phyloP scores from a whole-genome alignment of 2,888 invertebrate genomes.

The Drosophila histrio region DNA sequence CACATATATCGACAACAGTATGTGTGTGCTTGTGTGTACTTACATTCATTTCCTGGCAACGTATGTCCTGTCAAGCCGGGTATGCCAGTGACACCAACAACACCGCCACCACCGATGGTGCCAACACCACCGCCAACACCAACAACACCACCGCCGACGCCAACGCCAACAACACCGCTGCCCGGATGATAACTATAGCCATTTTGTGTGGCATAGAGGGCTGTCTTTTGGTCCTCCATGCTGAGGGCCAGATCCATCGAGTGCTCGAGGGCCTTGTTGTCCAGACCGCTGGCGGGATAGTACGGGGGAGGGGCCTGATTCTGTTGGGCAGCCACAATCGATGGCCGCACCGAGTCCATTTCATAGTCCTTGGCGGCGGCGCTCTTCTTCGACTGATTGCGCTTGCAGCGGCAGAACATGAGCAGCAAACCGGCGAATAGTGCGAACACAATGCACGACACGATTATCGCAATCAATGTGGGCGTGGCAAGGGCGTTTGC shows the following conservation, averaged over 20 bases:
- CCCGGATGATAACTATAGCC: slow-evolving; percentile 94
- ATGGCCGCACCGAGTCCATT: slow-evolving; percentile 94
- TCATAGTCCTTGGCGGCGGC: slow-evolving; percentile 94
- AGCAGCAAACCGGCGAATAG: slow-evolving; percentile 90
- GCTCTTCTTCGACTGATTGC: slow-evolving; percentile 92
- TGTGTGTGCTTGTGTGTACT: slow-evolving; percentile 84
- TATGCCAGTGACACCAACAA: slow-evolving; percentile 68
- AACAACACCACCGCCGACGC: slow-evolving; percentile 50
- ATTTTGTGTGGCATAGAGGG: slow-evolving; percentile 92
- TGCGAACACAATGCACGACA: slow-evolving; percentile 92
- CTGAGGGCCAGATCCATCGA: slow-evolving; percentile 93
- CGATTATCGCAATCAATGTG: slow-evolving; percentile 91
- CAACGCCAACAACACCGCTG: slow-evolving; percentile 85
- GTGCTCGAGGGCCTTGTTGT: slow-evolving; percentile 96
- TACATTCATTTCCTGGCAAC: slow-evolving; percentile 92
- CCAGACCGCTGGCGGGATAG: slow-evolving; percentile 94
- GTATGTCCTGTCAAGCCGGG: slow-evolving; percentile 88
- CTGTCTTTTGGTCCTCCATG: slow-evolving; percentile 93
- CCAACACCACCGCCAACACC: slow-evolving; percentile 43
- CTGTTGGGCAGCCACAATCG: slow-evolving; percentile 92
- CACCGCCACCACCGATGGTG: slow-evolving; percentile 46
- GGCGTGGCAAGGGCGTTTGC: slow-evolving; percentile 91
- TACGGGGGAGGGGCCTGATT: slow-evolving; percentile 95
- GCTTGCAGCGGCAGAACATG: slow-evolving; percentile 93
- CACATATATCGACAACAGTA: too few species aligned